Conservation (phyloP, 2,113 vertebrate species). For the Castor canadensis region DNA sequence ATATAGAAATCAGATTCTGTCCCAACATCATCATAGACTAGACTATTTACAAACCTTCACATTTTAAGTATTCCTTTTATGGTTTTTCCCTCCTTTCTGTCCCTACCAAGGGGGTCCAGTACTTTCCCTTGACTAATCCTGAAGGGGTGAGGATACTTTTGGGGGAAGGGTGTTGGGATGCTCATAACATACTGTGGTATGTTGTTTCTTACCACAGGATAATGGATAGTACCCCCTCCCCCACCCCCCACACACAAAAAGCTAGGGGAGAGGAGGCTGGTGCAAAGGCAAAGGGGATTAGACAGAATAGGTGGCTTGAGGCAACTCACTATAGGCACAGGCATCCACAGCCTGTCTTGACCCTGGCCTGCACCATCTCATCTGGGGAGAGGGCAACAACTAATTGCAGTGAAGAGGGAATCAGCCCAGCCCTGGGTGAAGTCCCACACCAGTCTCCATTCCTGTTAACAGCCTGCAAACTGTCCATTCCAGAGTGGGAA, state of each 20-base stretch:
- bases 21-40: conserved; percentile 80
- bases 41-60: conserved; percentile 87
- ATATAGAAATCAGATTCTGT: conserved; percentile 76
- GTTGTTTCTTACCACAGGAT: conserved; percentile 2
- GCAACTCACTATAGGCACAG: neutral
- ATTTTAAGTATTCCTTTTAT: conserved; percentile 78
- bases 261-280: neutral
- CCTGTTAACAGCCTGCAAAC: conserved; percentile 30
- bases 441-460: neutral
- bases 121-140: conserved; percentile 58
- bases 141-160: neutral
- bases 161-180: neutral
- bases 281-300: conserved; percentile 30
- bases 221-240: neutral
- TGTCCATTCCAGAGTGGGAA: conserved; percentile 30
- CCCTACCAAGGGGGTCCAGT: conserved; percentile 46
- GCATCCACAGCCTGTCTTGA: conserved; percentile 20
- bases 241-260: no score
- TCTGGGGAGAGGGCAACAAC: neutral
- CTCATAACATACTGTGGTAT: conserved; percentile 31
- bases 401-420: neutral
- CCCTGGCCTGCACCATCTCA: neutral
- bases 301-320: neutral
- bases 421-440: conserved; percentile 8
- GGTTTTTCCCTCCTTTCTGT: conserved; percentile 50